Evolutionary conservation across 37 sponge, comb jelly and placozoan genomes (phyloP).

Genomic region (Cliona cf. orientalis): DNA sequence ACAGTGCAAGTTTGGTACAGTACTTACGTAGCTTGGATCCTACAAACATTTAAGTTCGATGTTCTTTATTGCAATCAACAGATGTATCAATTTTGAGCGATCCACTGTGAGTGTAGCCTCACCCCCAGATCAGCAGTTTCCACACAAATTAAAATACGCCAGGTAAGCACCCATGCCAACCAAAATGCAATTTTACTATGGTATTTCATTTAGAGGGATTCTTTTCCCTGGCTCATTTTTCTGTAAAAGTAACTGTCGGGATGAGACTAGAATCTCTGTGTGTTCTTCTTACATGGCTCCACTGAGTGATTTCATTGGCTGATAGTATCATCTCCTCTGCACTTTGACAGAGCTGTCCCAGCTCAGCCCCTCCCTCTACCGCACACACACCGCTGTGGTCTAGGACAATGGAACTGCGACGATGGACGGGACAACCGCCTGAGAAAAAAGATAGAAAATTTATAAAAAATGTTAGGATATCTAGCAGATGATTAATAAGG

Average conservation of each 20-base stretch:
- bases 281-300: slow-evolving; percentile 33
- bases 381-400: slow-evolving; percentile 15
- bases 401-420: slow-evolving; percentile 21
- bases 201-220: no score
- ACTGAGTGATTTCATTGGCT: slow-evolving; percentile 26
- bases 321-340: slow-evolving; percentile 40
- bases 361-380: slow-evolving; percentile 3
- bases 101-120: not conserved
- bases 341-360: slow-evolving; percentile 43
- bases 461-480: not conserved
- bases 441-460: not conserved
- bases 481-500: not conserved
- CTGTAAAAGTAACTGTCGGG: no score
- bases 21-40: no score
- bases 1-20: no score
- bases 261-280: no score
- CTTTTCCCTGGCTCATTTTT: no score
- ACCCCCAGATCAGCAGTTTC: not conserved
- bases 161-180: not conserved
- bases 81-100: no score
- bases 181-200: no score
- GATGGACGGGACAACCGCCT: slow-evolving; percentile 36
- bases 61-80: no score
- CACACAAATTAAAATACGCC: not conserved
- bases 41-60: no score